phyloP scores from a whole-genome alignment of 2,797 vertebrate species.

The Acipenser ruthenus region DNA sequence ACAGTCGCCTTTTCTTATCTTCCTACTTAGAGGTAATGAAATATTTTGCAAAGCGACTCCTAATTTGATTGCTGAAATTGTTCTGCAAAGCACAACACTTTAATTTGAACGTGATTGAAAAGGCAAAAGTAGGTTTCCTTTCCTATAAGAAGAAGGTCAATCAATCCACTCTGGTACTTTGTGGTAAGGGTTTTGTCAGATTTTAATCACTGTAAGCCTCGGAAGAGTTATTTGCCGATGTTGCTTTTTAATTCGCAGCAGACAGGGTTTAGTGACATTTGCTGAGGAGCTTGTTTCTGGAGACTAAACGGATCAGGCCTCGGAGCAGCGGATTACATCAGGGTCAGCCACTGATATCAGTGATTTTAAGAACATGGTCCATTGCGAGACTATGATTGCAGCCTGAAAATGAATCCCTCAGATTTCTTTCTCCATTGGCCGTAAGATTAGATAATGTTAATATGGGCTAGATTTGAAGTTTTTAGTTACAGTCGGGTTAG shows the following conservation, averaged over 20 bases:
- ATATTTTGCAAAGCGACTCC: too few relatives aligned
- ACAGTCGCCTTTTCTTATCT: too few relatives aligned
- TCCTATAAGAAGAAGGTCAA: constrained; percentile 12
- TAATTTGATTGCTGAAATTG: too few relatives aligned
- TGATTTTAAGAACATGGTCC: constrained; percentile 34
- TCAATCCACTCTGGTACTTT: constrained; percentile 24
- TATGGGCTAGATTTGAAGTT: too few relatives aligned
- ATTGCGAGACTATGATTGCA: constrained; percentile 8
- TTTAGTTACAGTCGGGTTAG: too few relatives aligned
- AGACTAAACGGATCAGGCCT: constrained; percentile 32
- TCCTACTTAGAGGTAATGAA: too few relatives aligned
- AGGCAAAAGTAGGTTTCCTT: constrained; percentile 11
- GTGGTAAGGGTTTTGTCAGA: constrained; percentile 26
- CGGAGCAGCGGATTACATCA: constrained; percentile 31
- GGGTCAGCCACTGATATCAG: constrained; percentile 24
- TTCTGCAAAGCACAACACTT: not conserved
- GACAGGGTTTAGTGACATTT: constrained; percentile 32
- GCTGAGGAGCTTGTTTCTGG: constrained; percentile 28
- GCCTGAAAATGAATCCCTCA: constrained; percentile 14
- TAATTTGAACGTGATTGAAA: constrained; percentile 8
- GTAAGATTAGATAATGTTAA: constrained; percentile 1
- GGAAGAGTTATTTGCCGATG: constrained; percentile 20
- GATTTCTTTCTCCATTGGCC: constrained; percentile 23
- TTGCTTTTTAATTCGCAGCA: constrained; percentile 40
- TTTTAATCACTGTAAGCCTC: constrained; percentile 24